Percentiles rank a stretch among this genome's conserved stretches.
These are phyloP conservation scores for Hafferia zeledoni DNA, from an alignment of 2,797 vertebrate genomes.

Conservation along the genomic window DNA sequence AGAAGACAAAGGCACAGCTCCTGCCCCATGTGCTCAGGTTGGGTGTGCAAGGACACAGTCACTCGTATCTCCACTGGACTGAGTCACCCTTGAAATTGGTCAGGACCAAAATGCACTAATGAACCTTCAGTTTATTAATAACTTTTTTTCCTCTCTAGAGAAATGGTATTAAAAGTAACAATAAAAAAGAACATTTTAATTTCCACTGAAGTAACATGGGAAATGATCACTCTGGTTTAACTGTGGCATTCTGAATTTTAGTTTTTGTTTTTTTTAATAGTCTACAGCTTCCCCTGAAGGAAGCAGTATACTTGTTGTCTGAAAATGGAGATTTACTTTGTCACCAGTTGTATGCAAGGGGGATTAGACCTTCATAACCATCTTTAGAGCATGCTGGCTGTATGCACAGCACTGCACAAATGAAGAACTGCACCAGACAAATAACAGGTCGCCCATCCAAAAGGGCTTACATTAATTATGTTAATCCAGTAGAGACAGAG, in stretches of 20 bases:
- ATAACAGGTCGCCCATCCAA: conserved; percentile 33
- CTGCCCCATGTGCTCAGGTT: neutral
- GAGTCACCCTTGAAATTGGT: neutral
- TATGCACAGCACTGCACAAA: neutral
- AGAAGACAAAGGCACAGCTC: neutral
- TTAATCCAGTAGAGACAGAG: conserved; percentile 63
- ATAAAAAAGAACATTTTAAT: neutral
- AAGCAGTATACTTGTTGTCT: neutral
- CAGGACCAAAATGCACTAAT: neutral
- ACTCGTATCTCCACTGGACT: neutral
- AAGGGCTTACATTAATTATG: conserved; percentile 63
- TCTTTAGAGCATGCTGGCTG: neutral
- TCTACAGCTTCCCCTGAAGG: neutral
- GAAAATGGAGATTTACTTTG: neutral
- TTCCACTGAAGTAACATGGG: neutral
- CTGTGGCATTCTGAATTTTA: neutral
- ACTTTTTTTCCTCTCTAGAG: neutral
- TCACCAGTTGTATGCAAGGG: neutral
- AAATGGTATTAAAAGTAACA: neutral
- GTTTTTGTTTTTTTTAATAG: neutral
- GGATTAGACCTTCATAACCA: neutral
- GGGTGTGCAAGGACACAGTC: neutral
- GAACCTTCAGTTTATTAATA: neutral
- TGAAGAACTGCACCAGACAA: conserved; percentile 6
- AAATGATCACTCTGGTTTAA: neutral